These are phyloP conservation scores for Drosophila buzzatii DNA, from an alignment of 2,888 invertebrate genomes.

Conservation along the genomic window DNA sequence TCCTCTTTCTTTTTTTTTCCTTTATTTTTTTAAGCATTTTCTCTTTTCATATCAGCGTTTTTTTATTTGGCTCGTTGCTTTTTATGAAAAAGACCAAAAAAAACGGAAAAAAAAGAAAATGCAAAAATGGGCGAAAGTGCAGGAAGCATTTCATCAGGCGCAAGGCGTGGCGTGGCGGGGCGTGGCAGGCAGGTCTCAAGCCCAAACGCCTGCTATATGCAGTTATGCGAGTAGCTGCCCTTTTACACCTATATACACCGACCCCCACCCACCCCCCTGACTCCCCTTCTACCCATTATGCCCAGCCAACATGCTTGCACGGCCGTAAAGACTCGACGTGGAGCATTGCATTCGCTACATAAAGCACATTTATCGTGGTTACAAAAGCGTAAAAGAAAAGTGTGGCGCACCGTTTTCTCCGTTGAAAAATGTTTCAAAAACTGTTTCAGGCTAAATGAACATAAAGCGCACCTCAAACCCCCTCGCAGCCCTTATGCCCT, in stretches of 20 bases:
- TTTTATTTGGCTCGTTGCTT: slow-evolving; percentile 22
- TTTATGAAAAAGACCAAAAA: slow-evolving; percentile 44
- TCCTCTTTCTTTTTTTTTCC: slow-evolving; percentile 8
- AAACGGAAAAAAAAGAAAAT: slow-evolving; percentile 32
- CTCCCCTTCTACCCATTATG: too few species aligned
- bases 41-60: slow-evolving; percentile 20
- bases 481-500: slow-evolving; percentile 36
- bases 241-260: slow-evolving; percentile 15
- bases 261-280: neutral
- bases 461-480: slow-evolving; percentile 55
- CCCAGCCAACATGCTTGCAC: slow-evolving; percentile 3
- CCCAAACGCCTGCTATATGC: slow-evolving; percentile 34
- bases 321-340: slow-evolving; percentile 41
- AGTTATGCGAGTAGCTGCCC: slow-evolving; percentile 22
- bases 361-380: slow-evolving; percentile 81
- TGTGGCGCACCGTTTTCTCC: slow-evolving; percentile 60
- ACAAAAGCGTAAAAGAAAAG: slow-evolving; percentile 79
- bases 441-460: slow-evolving; percentile 80
- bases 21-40: slow-evolving; percentile 23
- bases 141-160: slow-evolving; percentile 80
- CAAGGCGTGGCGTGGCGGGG: neutral
- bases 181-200: slow-evolving; percentile 17
- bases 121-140: slow-evolving; percentile 69
- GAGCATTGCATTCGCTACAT: slow-evolving; percentile 62
- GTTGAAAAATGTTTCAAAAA: slow-evolving; percentile 77